Evolutionary conservation across 2,797 vertebrate genomes (phyloP), one percentile per base, ranked within the genome.

Genomic region (Glossophaga mutica): DNA sequence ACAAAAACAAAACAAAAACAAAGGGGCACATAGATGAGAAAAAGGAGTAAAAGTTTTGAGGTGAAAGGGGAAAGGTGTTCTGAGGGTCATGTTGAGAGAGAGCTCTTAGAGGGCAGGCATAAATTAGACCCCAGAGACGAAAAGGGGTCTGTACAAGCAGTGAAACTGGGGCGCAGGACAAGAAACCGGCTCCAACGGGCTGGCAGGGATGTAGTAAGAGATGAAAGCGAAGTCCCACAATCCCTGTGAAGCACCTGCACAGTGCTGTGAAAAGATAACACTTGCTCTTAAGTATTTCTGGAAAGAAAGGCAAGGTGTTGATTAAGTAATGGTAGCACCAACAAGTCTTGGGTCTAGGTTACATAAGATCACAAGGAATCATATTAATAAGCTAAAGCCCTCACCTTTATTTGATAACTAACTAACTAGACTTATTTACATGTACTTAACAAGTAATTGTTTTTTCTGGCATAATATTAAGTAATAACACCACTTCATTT

Each of bases 401-500:
- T 74, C 22, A 74, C 44, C 39, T 78, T 55, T 74, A 79, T 48
- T 2, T n/a, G n/a, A 42, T 83, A 85, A 93, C 55, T 82, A 94
- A 39, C 55, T 76, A 62, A 59, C 68, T 59, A 59, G 57, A 90
- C 39, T 78, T 94, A 94, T 57, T 93, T 90, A 88, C 26, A 24
- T 90, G 4, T 50, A 83, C 62, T 84, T 96, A 90, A 86, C n/a
- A 83, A 81, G 59, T 42, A 37, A 91, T 91, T 94, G 91, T 93
- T 96, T 91, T 59, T 59, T 90, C 95, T 97, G 68, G 59, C n/a
- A 95, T 96, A 96, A 96, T 92, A 96, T 87, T 92, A 93, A 96
- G 65, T 65, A 96, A 48, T 67, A 96, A 93, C 6, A 92, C 78
- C 82, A n/a, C 52, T 39, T 92, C 37, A 2, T 88, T 95, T 48